phyloP scores from a whole-genome alignment of 2,888 invertebrate species.

The Lutraria lutraria region DNA sequence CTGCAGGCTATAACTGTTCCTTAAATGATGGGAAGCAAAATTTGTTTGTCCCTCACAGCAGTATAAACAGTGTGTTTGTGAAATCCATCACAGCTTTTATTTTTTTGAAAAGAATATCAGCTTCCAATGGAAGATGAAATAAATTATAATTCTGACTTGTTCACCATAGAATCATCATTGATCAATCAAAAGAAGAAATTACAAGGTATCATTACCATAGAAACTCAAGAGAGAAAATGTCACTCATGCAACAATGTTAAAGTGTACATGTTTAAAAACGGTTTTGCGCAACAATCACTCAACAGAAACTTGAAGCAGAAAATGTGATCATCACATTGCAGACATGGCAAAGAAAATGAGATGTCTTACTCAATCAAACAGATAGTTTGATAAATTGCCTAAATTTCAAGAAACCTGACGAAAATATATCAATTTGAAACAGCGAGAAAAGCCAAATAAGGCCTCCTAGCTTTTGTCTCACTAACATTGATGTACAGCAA shows the following conservation, averaged over 20 bases:
- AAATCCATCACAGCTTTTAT: no score
- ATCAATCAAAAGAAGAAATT: slow-evolving; percentile 4
- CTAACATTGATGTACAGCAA: not conserved
- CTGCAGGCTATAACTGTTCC: no score
- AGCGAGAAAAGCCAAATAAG: not conserved
- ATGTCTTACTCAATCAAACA: not conserved
- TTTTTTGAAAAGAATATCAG: no score
- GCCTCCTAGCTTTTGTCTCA: not conserved
- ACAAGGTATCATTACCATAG: not conserved
- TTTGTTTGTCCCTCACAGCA: no score
- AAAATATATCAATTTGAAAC: not conserved
- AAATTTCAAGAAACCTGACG: slow-evolving; percentile 7
- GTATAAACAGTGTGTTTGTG: no score
- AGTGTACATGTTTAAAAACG: not conserved
- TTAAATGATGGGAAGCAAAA: no score
- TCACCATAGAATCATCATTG: slow-evolving; percentile 5
- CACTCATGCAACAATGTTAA: not conserved
- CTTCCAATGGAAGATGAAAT: no score
- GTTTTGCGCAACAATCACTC: not conserved
- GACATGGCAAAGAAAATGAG: not conserved
- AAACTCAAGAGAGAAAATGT: not conserved
- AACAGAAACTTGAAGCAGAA: not conserved
- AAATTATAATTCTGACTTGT: no score
- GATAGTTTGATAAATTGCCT: slow-evolving; percentile 27
- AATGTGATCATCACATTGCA: not conserved